Percentiles rank a stretch among this genome's conserved stretches.
Conservation (phyloP, 2,888 invertebrate species). For the Amiota communis region DNA sequence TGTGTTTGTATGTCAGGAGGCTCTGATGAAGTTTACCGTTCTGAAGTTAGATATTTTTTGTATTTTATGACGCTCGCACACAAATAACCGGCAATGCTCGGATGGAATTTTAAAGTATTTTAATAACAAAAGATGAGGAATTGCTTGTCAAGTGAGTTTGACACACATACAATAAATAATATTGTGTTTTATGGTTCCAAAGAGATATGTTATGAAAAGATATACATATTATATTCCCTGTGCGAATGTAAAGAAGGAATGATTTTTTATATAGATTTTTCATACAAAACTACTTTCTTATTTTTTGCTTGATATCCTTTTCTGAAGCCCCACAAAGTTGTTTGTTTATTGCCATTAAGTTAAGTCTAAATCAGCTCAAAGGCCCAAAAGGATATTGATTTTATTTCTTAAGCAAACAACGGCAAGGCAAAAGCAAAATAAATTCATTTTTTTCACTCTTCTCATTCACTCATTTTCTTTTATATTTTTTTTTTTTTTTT, state of each 20-base stretch:
- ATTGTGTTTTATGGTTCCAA: no score
- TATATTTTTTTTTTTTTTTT: neutral
- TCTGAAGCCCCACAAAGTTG: neutral
- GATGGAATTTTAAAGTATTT: neutral
- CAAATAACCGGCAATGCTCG: neutral
- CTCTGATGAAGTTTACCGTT: neutral
- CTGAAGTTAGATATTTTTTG: neutral
- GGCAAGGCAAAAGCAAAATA: neutral
- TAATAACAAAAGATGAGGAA: no score
- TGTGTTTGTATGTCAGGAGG: neutral
- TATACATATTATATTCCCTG: no score
- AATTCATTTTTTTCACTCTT: no score
- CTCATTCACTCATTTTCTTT: no score
- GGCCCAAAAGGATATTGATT: slow-evolving; percentile 13
- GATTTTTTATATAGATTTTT: no score
- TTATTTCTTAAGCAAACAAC: slow-evolving; percentile 12
- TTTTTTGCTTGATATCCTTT: neutral
- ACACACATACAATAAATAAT: no score
- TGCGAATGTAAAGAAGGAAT: no score
- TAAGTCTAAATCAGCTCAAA: neutral
- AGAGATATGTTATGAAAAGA: no score
- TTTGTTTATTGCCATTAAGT: neutral
- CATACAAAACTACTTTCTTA: neutral
- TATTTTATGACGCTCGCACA: neutral
- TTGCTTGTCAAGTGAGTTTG: no score